These are phyloP conservation scores for Rallus crepitans DNA, from an alignment of 2,797 vertebrate species.

Conservation along the genomic window DNA sequence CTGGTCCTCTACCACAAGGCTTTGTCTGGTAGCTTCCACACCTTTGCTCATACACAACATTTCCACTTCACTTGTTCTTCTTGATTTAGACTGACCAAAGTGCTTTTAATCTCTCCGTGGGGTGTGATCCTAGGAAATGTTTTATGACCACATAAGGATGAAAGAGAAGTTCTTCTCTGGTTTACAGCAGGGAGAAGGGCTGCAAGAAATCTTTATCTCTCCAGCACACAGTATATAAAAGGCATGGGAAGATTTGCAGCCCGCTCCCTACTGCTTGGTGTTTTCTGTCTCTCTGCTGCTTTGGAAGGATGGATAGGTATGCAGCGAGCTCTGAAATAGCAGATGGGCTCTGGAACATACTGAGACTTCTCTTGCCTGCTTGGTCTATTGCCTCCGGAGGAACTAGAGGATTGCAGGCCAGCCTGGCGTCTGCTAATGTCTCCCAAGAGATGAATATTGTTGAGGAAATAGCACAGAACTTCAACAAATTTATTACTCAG, in stretches of 20 bases:
- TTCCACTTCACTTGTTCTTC: not conserved
- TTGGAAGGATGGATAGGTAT: not conserved
- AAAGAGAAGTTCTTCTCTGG: constrained; percentile 28
- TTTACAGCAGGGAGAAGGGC: not conserved
- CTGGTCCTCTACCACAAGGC: not conserved
- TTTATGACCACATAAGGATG: not conserved
- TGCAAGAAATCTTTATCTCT: constrained; percentile 22
- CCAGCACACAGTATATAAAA: not conserved
- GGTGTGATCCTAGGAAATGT: not conserved
- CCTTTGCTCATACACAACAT: not conserved
- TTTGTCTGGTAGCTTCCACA: not conserved
- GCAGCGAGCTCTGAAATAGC: not conserved
- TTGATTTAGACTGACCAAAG: not conserved
- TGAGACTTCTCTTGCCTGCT: not conserved
- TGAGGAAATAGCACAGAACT: not conserved
- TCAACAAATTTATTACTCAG: not conserved
- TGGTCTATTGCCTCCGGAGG: not conserved
- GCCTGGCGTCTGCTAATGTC: not conserved
- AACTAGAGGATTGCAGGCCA: not conserved
- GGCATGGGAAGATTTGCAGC: not conserved
- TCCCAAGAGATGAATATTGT: not conserved
- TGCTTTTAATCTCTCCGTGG: not conserved
- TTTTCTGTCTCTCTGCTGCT: not conserved
- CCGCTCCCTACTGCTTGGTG: rapidly evolving
- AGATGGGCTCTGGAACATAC: not conserved